Evolutionary conservation across 2,797 vertebrate species (phyloP).

Genomic region (Acridotheres tristis): DNA sequence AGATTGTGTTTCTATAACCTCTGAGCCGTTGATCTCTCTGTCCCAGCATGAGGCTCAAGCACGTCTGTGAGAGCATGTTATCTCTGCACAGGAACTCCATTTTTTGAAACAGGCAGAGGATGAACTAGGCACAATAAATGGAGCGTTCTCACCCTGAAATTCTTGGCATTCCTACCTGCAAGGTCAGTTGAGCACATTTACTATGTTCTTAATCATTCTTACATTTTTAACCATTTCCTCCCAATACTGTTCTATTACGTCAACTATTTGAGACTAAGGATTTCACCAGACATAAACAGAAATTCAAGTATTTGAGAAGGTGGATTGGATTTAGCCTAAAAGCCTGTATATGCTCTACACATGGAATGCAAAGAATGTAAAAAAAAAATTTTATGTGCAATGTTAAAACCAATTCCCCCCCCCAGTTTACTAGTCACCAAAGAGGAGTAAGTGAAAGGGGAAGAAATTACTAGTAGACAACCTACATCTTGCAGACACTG

Average conservation of each 20-base stretch:
- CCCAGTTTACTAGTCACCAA: neutral
- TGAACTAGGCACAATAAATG: neutral
- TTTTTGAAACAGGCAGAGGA: neutral
- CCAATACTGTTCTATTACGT: neutral
- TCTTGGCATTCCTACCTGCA: neutral
- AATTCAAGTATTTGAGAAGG: neutral
- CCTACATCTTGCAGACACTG: neutral
- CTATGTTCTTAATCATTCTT: neutral
- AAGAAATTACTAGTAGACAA: neutral
- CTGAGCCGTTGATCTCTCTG: neutral
- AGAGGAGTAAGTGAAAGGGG: neutral
- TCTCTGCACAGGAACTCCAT: neutral
- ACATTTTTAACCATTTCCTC: neutral
- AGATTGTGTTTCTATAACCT: neutral
- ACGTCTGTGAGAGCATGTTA: neutral
- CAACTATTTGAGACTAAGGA: neutral
- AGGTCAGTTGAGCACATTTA: neutral
- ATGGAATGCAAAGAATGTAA: neutral
- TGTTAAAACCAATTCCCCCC: neutral
- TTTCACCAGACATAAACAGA: neutral
- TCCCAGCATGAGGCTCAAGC: neutral
- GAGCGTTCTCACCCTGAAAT: neutral
- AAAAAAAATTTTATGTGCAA: neutral
- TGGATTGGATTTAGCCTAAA: neutral
- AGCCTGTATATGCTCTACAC: neutral